Percentiles rank a stretch among this genome's conserved stretches.
phyloP scores from a whole-genome alignment of 2,113 vertebrate genomes.

The Sprattus sprattus region DNA sequence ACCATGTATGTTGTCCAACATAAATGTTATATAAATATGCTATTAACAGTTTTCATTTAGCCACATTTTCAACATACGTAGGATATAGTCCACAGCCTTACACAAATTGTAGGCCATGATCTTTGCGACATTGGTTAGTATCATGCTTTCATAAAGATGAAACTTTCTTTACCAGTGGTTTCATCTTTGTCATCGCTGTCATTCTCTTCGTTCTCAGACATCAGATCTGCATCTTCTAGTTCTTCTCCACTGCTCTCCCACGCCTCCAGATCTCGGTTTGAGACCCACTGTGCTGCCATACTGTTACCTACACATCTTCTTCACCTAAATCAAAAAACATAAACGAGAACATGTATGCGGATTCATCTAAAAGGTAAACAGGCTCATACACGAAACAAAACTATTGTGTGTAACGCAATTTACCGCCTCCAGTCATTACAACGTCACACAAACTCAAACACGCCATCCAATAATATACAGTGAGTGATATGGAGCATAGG shows the following conservation, averaged over 20 bases:
- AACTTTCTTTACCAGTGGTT: constrained; percentile 1
- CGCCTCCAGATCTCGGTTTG: constrained; percentile 19
- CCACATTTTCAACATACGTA: neutral
- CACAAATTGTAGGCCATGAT: too few species aligned
- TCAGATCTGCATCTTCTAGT: neutral
- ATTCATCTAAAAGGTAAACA: too few species aligned
- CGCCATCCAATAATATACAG: neutral
- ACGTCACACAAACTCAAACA: neutral
- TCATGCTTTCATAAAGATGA: neutral
- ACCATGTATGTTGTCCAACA: neutral
- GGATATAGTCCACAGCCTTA: too few species aligned
- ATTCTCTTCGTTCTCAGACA: neutral
- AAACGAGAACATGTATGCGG: neutral
- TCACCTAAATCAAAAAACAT: constrained; percentile 21
- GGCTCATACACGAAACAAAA: neutral
- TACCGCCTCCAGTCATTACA: too few species aligned
- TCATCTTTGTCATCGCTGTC: constrained; percentile 18
- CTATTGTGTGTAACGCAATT: too few species aligned
- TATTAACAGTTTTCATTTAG: neutral
- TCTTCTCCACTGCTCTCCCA: neutral
- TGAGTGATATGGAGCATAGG: neutral
- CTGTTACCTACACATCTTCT: constrained; percentile 20
- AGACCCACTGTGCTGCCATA: constrained; percentile 27
- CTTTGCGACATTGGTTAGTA: neutral
- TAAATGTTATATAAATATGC: neutral